A percentile compares a stretch with the other conserved stretches of the same genome.
Conservation (phyloP, 2,113 vertebrate genomes). For the Malaclemys terrapin region DNA sequence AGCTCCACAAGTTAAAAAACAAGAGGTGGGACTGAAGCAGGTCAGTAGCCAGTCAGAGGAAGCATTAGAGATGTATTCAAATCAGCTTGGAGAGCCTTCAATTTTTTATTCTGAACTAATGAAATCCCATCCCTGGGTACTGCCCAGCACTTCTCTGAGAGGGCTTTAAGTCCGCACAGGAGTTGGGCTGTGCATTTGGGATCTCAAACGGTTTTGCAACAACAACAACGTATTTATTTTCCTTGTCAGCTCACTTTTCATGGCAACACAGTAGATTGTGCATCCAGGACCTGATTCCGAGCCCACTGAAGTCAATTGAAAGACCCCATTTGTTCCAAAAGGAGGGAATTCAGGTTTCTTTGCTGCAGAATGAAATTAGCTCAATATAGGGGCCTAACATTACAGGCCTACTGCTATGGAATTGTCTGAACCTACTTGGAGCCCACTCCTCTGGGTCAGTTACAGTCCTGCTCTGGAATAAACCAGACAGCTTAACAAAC, state of each 20-base stretch:
- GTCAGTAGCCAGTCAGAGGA: not conserved
- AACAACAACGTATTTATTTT: rapidly evolving
- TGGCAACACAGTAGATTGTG: not conserved
- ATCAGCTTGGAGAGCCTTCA: rapidly evolving
- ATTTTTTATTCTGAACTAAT: rapidly evolving
- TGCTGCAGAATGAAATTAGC: rapidly evolving
- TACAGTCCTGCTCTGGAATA: not conserved
- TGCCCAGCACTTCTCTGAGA: rapidly evolving
- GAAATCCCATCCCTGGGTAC: not conserved
- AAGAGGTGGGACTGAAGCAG: not conserved
- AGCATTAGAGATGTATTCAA: not conserved
- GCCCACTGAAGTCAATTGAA: not conserved
- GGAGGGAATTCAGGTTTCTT: not conserved
- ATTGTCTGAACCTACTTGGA: rapidly evolving
- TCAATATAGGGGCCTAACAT: rapidly evolving
- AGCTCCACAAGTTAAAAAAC: not conserved
- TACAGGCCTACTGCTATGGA: rapidly evolving
- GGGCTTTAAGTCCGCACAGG: not conserved
- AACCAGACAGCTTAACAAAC: rapidly evolving
- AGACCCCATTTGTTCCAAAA: not conserved
- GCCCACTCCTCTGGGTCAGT: rapidly evolving
- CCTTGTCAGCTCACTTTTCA: not conserved
- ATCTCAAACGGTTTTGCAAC: too few relatives aligned
- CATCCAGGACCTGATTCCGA: rapidly evolving
- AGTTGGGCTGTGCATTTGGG: rapidly evolving